Evolutionary conservation across 2,888 invertebrate species (phyloP).

Genomic region (Schrankia costaestrigalis): DNA sequence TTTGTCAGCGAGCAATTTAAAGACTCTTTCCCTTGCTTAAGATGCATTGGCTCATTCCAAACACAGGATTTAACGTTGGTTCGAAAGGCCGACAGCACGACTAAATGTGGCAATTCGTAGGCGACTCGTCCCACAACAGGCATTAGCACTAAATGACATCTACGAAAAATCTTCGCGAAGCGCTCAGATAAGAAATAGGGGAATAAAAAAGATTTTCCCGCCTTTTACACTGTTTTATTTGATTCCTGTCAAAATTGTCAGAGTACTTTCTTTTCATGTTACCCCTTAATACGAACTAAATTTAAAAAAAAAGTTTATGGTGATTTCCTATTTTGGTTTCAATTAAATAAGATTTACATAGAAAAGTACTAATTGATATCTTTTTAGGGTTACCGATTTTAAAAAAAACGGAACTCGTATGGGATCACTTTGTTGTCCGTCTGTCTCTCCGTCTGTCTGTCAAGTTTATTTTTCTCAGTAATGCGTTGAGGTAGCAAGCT

Average conservation of each 20-base stretch:
- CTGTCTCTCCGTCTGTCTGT: too few species aligned
- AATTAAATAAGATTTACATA: too few species aligned
- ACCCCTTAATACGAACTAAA: constrained; percentile 8
- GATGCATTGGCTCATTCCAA: constrained; percentile 77
- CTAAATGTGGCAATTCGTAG: constrained; percentile 75
- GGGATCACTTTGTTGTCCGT: too few species aligned
- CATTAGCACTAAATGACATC: constrained; percentile 79
- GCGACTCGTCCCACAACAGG: constrained; percentile 67
- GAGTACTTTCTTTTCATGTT: constrained; percentile 13
- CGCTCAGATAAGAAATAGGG: constrained; percentile 62
- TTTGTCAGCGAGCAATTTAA: constrained; percentile 61
- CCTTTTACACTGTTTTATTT: constrained; percentile 46
- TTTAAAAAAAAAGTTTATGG: too few species aligned
- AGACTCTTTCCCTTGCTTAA: constrained; percentile 66
- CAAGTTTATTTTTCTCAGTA: too few species aligned
- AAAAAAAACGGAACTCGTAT: too few species aligned
- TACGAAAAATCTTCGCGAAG: constrained; percentile 67
- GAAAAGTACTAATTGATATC: too few species aligned
- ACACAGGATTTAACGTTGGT: constrained; percentile 68
- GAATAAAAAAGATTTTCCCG: constrained; percentile 60
- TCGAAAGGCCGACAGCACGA: constrained; percentile 54
- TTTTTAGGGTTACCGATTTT: too few species aligned
- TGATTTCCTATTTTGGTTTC: too few species aligned
- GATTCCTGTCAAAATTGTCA: constrained; percentile 39
- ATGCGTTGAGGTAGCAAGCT: too few species aligned